Evolutionary conservation across 2,888 invertebrate species (phyloP).

Genomic region (Drosophila antonietae): DNA sequence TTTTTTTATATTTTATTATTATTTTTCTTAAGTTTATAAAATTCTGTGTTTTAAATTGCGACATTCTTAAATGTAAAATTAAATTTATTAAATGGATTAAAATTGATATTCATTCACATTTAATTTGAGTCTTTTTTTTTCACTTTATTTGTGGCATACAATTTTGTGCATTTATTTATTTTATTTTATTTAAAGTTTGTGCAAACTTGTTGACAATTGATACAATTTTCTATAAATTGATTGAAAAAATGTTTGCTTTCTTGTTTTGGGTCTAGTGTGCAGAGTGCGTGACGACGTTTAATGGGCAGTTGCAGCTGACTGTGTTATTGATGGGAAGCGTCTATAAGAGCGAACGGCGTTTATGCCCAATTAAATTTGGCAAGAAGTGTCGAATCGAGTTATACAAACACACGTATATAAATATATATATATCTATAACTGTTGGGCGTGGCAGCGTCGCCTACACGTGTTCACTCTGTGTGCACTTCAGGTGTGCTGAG

Average conservation of each 20-base stretch:
- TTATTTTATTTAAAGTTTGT: neutral
- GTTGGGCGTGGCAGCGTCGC: slow-evolving; percentile 31
- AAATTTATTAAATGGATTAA: no score
- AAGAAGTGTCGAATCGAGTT: slow-evolving; percentile 55
- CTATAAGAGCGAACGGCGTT: slow-evolving; percentile 60
- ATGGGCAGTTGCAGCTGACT: slow-evolving; percentile 40
- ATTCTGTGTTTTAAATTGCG: no score
- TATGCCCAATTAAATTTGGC: slow-evolving; percentile 70
- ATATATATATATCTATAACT: neutral
- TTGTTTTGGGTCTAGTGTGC: slow-evolving; percentile 11
- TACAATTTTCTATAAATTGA: neutral
- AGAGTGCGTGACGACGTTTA: slow-evolving; percentile 34
- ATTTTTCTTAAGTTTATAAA: no score
- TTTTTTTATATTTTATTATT: no score
- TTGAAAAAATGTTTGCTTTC: neutral
- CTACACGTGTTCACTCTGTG: slow-evolving; percentile 25
- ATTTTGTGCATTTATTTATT: neutral
- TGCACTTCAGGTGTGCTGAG: slow-evolving; percentile 37
- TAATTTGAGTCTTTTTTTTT: neutral
- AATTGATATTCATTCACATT: neutral
- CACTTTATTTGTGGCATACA: neutral
- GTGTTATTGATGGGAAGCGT: slow-evolving; percentile 69
- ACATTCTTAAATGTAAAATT: no score
- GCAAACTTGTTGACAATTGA: neutral
- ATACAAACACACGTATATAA: slow-evolving; percentile 8